These are phyloP conservation scores for Echiichthys vipera DNA, from an alignment of 2,797 vertebrate genomes.

Conservation along the genomic window DNA sequence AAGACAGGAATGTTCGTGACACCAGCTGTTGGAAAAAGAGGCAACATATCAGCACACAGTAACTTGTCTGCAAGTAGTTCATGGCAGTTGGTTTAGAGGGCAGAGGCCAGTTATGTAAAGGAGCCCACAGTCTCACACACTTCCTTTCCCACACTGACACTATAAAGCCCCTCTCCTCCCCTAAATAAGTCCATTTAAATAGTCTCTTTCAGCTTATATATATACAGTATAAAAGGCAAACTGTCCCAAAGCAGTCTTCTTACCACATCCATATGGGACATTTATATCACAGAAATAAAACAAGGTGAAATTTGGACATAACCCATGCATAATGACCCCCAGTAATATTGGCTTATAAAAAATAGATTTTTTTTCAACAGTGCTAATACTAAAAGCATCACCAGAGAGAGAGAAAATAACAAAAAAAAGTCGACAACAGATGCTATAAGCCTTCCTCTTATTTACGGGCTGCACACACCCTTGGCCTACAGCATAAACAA, in stretches of 20 bases:
- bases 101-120: conserved; percentile 66
- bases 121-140: conserved; percentile 55
- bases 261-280: conserved; percentile 46
- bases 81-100: conserved; percentile 56
- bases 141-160: conserved; percentile 71
- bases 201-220: conserved; percentile 53
- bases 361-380: conserved; percentile 14
- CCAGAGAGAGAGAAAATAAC: conserved; percentile 26
- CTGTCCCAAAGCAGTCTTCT: conserved; percentile 49
- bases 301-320: conserved; percentile 40
- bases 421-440: conserved; percentile 43
- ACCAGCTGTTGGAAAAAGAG: conserved; percentile 62
- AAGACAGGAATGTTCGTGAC: conserved; percentile 32
- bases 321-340: no score
- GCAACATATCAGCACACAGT: conserved; percentile 46
- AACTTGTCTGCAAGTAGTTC: conserved; percentile 40
- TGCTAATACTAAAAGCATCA: conserved; percentile 39
- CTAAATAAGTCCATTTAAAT: conserved; percentile 43
- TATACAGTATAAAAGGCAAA: conserved; percentile 50
- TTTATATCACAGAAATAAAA: conserved; percentile 36
- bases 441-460: conserved; percentile 46
- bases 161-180: conserved; percentile 43
- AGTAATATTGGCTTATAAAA: conserved; percentile 30
- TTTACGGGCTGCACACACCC: conserved; percentile 55
- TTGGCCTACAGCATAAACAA: conserved; percentile 77